These are phyloP conservation scores for Motacilla tschutschensis DNA, from an alignment of 2,113 vertebrate species.

Conservation along the genomic window DNA sequence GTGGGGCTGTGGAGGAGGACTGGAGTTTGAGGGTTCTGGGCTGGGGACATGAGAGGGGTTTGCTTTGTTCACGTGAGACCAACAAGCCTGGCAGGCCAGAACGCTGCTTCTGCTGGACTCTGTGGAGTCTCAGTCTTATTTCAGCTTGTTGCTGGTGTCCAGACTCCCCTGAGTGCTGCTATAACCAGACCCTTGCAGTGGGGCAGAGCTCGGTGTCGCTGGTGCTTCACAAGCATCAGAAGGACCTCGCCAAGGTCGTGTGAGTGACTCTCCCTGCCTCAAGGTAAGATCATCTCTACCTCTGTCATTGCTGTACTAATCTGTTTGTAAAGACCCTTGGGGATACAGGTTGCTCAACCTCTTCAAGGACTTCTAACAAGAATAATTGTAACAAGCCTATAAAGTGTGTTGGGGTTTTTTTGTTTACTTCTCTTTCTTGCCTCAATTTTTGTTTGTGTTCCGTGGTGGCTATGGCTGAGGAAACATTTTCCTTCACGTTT, in stretches of 20 bases:
- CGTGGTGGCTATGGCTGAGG: neutral
- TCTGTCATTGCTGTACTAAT: neutral
- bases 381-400: neutral
- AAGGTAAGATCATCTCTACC: conserved; percentile 3
- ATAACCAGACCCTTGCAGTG: neutral
- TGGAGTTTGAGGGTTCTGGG: neutral
- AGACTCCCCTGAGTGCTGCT: neutral
- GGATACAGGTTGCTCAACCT: neutral
- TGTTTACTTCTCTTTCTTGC: neutral
- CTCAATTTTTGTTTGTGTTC: neutral
- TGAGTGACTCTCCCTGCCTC: neutral
- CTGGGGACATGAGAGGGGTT: neutral
- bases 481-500: neutral
- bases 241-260: neutral
- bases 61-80: neutral
- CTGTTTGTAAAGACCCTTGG: neutral
- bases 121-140: neutral
- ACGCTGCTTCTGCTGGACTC: neutral
- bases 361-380: neutral
- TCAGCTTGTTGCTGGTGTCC: neutral
- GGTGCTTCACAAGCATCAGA: fast-evolving
- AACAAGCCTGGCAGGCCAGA: neutral
- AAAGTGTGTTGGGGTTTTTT: neutral
- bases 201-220: neutral
- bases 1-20: neutral